Percentiles rank a stretch among this genome's conserved stretches.
Evolutionary conservation across 2,113 vertebrate species (phyloP).

Genomic region (Oxyruncus cristatus): DNA sequence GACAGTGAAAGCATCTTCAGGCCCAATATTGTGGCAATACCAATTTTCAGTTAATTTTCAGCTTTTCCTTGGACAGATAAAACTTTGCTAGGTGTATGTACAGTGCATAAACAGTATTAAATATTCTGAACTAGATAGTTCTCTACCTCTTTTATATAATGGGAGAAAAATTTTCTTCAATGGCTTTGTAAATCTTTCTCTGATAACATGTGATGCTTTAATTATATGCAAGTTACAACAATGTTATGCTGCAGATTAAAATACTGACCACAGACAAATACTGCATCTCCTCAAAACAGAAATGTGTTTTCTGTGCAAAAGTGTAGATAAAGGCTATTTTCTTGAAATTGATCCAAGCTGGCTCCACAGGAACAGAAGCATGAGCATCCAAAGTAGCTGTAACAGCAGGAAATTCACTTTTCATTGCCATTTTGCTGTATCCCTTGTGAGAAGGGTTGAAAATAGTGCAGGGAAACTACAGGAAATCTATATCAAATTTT

Average conservation of each 20-base stretch:
- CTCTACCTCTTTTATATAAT: not conserved
- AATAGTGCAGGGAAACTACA: slow-evolving; percentile 31
- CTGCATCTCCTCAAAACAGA: slow-evolving; percentile 49
- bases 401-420: slow-evolving; percentile 60
- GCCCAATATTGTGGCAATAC: not conserved
- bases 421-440: slow-evolving; percentile 30
- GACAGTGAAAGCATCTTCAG: not conserved
- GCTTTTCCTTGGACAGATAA: not conserved
- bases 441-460: slow-evolving; percentile 53
- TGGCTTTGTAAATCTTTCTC: not conserved
- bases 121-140: not conserved
- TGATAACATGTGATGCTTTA: not conserved
- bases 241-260: not conserved
- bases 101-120: not conserved
- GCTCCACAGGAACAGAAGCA: slow-evolving; percentile 52
- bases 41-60: not conserved
- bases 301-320: slow-evolving; percentile 60
- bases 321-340: slow-evolving; percentile 68
- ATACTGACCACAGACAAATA: not conserved
- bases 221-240: not conserved
- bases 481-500: slow-evolving; percentile 48
- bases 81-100: not conserved
- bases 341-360: slow-evolving; percentile 62
- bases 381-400: slow-evolving; percentile 38
- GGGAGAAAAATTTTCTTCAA: not conserved